A percentile compares a stretch with the other conserved stretches of the same genome.
Conservation (phyloP, 37 sponge, comb jelly and placozoan species). For the Ephydatia muelleri region DNA sequence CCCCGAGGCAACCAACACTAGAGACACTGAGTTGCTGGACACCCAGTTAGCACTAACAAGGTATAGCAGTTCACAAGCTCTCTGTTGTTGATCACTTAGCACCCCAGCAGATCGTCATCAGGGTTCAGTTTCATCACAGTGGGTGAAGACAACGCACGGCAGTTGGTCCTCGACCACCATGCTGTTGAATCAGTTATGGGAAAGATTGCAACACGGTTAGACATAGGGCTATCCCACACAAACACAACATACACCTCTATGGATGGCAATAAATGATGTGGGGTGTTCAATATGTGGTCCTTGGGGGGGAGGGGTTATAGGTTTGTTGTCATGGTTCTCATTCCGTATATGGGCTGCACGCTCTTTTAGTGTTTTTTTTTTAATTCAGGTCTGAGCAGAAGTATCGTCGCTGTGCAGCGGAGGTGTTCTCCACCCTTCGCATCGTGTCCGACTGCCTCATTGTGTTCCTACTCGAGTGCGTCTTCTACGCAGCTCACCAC, state of each 20-base stretch:
- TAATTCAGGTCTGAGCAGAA: conserved; percentile 23
- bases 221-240: no score
- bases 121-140: neutral
- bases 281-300: neutral
- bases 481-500: conserved; percentile 19
- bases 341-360: no score
- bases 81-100: no score
- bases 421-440: conserved; percentile 38
- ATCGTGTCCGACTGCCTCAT: conserved; percentile 30
- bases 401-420: conserved; percentile 13
- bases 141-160: neutral
- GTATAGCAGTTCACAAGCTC: neutral
- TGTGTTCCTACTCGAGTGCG: conserved; percentile 19
- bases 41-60: no score
- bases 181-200: conserved; percentile 11
- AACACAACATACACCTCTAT: no score
- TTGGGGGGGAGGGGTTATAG: neutral
- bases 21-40: no score
- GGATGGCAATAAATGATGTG: neutral
- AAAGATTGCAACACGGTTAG: conserved; percentile 9
- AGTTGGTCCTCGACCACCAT: neutral
- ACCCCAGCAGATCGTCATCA: neutral
- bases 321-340: no score
- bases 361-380: neutral
- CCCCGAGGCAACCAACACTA: no score